Evolutionary conservation across 2,888 invertebrate species (phyloP).

Genomic region (Rhagophthalmus giganteus): DNA sequence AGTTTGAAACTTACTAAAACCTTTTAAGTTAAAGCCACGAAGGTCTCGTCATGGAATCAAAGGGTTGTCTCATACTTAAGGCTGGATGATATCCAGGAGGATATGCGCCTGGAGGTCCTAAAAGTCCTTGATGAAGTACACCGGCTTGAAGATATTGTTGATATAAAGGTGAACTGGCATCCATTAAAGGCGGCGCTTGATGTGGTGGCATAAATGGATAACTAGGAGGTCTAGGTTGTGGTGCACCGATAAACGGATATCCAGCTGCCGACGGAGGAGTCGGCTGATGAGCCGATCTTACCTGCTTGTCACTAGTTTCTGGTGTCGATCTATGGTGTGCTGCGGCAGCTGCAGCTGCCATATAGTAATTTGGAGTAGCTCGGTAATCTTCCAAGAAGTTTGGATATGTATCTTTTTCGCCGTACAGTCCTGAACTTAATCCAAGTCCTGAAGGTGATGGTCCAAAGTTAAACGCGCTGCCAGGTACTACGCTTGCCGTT

Average conservation of each 20-base stretch:
- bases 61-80: slow-evolving; percentile 72
- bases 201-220: slow-evolving; percentile 60
- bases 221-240: slow-evolving; percentile 63
- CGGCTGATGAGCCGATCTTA: slow-evolving; percentile 54
- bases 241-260: slow-evolving; percentile 65
- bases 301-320: slow-evolving; percentile 50
- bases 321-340: slow-evolving; percentile 46
- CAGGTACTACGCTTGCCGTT: slow-evolving; percentile 73
- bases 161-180: slow-evolving; percentile 69
- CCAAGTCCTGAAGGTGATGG: slow-evolving; percentile 65
- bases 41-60: slow-evolving; percentile 68
- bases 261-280: slow-evolving; percentile 52
- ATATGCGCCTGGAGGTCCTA: slow-evolving; percentile 59
- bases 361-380: slow-evolving; percentile 64
- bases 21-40: slow-evolving; percentile 64
- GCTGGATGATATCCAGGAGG: slow-evolving; percentile 67
- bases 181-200: slow-evolving; percentile 58
- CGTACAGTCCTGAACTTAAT: slow-evolving; percentile 61
- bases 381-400: slow-evolving; percentile 72
- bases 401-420: slow-evolving; percentile 67
- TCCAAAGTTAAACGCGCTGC: slow-evolving; percentile 85
- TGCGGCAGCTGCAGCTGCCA: slow-evolving; percentile 58
- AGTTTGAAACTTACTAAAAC: slow-evolving; percentile 25
- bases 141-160: slow-evolving; percentile 71
- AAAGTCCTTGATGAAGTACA: slow-evolving; percentile 57